These are phyloP conservation scores for Cataglyphis albicans DNA, from an alignment of 2,888 invertebrate genomes.

Conservation along the genomic window DNA sequence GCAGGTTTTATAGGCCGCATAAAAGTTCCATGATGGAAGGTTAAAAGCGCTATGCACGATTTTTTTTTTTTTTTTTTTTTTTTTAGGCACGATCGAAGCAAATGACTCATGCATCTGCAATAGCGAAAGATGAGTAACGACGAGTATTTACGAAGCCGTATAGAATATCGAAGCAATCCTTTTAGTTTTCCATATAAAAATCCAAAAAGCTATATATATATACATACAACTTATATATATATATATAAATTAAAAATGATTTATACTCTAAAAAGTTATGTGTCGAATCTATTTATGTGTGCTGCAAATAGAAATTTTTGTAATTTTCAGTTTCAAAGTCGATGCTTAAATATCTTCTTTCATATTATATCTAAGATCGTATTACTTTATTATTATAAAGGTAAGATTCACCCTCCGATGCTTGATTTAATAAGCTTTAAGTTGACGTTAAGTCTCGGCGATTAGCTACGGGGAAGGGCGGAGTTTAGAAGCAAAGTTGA, in stretches of 20 bases:
- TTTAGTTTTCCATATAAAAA: neutral
- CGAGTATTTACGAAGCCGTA: neutral
- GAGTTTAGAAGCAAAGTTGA: conserved; percentile 67
- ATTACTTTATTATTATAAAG: conserved; percentile 17
- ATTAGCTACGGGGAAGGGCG: conserved; percentile 62
- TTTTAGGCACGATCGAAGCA: conserved; percentile 12
- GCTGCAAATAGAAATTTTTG: neutral
- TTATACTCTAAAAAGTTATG: neutral
- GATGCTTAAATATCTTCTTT: neutral
- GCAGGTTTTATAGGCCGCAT: conserved; percentile 45
- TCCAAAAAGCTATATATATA: neutral
- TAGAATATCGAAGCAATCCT: neutral
- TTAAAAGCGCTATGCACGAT: conserved; percentile 35
- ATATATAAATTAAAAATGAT: neutral
- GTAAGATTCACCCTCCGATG: conserved; percentile 6
- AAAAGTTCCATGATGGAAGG: conserved; percentile 45
- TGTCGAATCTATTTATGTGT: neutral
- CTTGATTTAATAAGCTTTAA: conserved; percentile 64
- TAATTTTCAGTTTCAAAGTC: neutral
- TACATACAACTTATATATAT: neutral
- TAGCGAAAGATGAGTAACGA: conserved; percentile 3
- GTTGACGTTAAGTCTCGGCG: conserved; percentile 67
- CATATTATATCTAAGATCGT: neutral
- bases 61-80: neutral
- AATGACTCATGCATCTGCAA: conserved; percentile 3